Percentiles rank a stretch among this genome's conserved stretches.
phyloP scores from a whole-genome alignment of 2,797 vertebrate genomes.

The Heteromormyrus szaboi region DNA sequence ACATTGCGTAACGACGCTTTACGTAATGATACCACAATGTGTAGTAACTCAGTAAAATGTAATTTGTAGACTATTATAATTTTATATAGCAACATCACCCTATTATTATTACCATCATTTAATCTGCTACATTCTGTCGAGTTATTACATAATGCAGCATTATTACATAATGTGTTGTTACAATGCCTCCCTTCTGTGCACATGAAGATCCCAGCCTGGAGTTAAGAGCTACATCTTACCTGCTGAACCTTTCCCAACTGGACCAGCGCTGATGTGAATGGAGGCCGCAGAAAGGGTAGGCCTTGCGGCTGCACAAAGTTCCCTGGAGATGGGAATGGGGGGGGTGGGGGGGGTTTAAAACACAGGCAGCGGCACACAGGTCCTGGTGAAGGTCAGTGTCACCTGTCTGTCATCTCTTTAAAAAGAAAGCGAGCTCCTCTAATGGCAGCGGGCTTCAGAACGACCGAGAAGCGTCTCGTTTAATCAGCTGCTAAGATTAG shows the following conservation, averaged over 20 bases:
- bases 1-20: background rate
- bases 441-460: conserved; percentile 50
- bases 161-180: background rate
- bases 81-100: background rate
- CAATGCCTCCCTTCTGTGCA: background rate
- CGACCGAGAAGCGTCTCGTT: conserved; percentile 63
- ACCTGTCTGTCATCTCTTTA: conserved; percentile 27
- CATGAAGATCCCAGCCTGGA: background rate
- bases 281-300: conserved; percentile 67
- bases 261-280: conserved; percentile 75
- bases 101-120: background rate
- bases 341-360: background rate
- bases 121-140: background rate
- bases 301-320: conserved; percentile 59
- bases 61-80: background rate
- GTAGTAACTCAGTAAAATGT: background rate
- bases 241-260: conserved; percentile 86
- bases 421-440: conserved; percentile 52
- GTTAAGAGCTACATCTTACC: conserved; percentile 50
- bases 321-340: conserved; percentile 40
- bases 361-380: background rate
- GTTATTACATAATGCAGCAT: background rate
- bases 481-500: conserved; percentile 72
- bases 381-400: background rate
- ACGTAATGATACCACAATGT: background rate